Base-by-base conservation (phyloP, 1,140 invertebrate genomes). In the Psix sp. region DNA sequence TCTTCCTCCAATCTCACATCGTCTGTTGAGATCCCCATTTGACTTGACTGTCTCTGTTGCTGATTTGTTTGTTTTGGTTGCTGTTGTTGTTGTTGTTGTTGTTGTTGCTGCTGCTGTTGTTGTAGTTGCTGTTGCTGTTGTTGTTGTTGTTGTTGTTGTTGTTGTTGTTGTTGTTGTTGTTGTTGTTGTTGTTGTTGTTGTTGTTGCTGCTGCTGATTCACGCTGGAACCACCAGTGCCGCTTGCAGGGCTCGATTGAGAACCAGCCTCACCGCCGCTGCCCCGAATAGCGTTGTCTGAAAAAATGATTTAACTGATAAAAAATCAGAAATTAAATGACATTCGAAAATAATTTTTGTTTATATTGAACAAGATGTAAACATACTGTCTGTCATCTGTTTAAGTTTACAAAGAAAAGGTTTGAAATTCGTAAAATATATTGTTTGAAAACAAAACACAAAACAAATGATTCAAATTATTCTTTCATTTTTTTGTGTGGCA, bases 11-110 rank as follows among this genome's bases (percentile, higher is more conserved):
- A 48, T 20, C 83, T 78, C 18, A 79, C 79, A 10, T 85, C 85
- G n/a, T 86, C 85, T 14, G 77, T 76, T 5, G 82, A 87, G 43
- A 87, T 86, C 10, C 85, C 84, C 85, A 87, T 87, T 51, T 81
- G 77, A 48, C 15, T 38, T 31, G 71, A 14, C n/a, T 67, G 63
- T 6, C 65, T 40, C 11, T 56, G 76, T 33, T 75, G 71, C 15
- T 74, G 66, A 15, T 38, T 45, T 13, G 45, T 54, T 14, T 39
- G 45, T 40, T 56, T 42, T 11, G 60, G 24, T 2, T 67, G 65
- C 7, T 57, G 71, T n/a, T 57, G 63, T 5, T 67, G 73, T 24
- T 71, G 40, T 0, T 57, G 71, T 24, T 59, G 70, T 35, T 79
- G 72, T 13, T 54, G 57, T 62, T 80, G 80, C 5, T 39, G 7